Conservation (phyloP, 2,888 invertebrate genomes). For the Campaea margaritaria region DNA sequence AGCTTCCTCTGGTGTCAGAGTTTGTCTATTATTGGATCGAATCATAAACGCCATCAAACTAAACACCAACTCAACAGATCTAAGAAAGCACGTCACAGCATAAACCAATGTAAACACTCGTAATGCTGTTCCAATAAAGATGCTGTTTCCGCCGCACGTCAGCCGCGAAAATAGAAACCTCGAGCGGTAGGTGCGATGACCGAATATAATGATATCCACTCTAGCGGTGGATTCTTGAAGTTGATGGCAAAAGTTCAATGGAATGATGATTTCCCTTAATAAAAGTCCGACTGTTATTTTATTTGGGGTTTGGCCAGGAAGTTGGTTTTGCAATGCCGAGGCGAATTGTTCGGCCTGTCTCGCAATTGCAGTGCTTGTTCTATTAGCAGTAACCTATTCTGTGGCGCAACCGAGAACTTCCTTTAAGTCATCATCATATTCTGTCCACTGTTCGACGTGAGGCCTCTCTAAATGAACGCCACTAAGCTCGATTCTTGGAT, state of each 20-base stretch:
- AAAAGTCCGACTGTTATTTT: constrained; percentile 16
- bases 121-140: constrained; percentile 31
- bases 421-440: no score
- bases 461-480: no score
- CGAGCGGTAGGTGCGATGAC: constrained; percentile 19
- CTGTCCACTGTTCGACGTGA: no score
- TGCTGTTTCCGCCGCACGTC: constrained; percentile 30
- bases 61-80: constrained; percentile 7
- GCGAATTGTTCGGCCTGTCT: no score
- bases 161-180: constrained; percentile 23
- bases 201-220: constrained; percentile 24
- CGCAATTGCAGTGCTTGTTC: no score
- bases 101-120: constrained; percentile 22
- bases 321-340: background rate
- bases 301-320: constrained; percentile 15
- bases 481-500: no score
- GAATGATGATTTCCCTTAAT: constrained; percentile 12
- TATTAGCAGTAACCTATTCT: background rate
- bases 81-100: constrained; percentile 19
- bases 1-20: no score
- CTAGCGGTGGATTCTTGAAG: constrained; percentile 22
- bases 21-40: background rate
- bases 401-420: no score
- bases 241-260: constrained; percentile 5
- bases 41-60: constrained; percentile 4